phyloP scores from a whole-genome alignment of 1,140 invertebrate species.

The Diabrotica undecimpunctata region DNA sequence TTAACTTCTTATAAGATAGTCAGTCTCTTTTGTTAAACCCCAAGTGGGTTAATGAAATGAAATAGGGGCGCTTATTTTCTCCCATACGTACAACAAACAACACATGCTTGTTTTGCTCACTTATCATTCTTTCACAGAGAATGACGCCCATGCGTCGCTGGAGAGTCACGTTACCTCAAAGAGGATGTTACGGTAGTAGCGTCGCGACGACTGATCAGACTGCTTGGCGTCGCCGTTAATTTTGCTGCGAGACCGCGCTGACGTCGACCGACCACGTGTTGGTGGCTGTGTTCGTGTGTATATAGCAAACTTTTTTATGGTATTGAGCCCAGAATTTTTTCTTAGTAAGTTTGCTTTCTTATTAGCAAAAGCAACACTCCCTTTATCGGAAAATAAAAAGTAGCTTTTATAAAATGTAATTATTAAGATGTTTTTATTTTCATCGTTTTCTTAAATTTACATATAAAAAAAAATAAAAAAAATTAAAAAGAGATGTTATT shows the following conservation, averaged over 20 bases:
- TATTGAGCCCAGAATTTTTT: no score
- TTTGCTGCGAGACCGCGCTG: not conserved
- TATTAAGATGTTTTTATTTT: no score
- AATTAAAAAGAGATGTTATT: no score
- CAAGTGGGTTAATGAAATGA: conserved; percentile 3
- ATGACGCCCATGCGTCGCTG: conserved; percentile 14
- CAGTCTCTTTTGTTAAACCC: no score
- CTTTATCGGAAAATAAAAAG: no score
- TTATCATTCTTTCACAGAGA: not conserved
- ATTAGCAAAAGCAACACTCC: no score
- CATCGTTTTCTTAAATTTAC: no score
- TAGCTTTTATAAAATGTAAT: no score
- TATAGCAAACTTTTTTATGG: no score
- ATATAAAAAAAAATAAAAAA: no score
- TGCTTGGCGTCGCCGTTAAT: conserved; percentile 7
- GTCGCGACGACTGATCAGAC: conserved; percentile 16
- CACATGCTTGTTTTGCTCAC: not conserved
- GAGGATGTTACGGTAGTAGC: conserved; percentile 10
- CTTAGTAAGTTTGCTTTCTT: no score
- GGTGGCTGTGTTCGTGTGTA: not conserved
- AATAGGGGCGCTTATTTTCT: not conserved
- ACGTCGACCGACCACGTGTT: conserved; percentile 9
- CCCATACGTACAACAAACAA: not conserved
- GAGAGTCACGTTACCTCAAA: not conserved
- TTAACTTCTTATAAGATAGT: no score